phyloP scores from a whole-genome alignment of 2,888 invertebrate genomes.

The Dicycla oo region DNA sequence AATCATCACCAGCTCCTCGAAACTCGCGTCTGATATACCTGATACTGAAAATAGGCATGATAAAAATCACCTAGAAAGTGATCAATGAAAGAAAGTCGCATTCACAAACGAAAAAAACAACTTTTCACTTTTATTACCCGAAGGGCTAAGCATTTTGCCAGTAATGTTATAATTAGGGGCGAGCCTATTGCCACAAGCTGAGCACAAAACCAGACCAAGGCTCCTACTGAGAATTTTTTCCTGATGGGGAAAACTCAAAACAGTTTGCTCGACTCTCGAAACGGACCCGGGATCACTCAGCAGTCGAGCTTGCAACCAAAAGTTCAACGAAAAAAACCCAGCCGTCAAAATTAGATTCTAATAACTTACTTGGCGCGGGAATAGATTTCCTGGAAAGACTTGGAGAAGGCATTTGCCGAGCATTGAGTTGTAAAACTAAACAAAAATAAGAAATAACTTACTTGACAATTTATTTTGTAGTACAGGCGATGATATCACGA shows the following conservation, averaged over 20 bases:
- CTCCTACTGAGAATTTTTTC: too few species aligned
- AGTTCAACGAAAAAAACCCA: neutral
- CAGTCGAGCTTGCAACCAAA: neutral
- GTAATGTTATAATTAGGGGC: neutral
- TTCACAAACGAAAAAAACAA: too few species aligned
- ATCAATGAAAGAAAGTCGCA: too few species aligned
- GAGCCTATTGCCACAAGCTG: neutral
- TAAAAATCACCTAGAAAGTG: neutral
- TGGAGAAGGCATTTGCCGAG: too few species aligned
- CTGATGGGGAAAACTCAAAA: neutral
- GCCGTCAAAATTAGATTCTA: too few species aligned
- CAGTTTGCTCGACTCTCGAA: neutral
- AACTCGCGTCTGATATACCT: conserved; percentile 85
- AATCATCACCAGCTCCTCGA: conserved; percentile 87
- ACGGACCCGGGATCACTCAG: neutral
- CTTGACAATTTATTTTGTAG: conserved; percentile 82
- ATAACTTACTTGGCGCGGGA: conserved; percentile 72
- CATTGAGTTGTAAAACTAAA: too few species aligned
- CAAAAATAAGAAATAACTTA: conserved; percentile 64
- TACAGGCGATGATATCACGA: conserved; percentile 86
- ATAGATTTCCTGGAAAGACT: too few species aligned
- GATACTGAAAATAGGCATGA: conserved; percentile 75
- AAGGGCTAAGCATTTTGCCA: neutral
- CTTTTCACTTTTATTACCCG: neutral
- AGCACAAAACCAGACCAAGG: neutral